Evolutionary conservation across 2,113 vertebrate genomes (phyloP).

Genomic region (Amphiprion percula): DNA sequence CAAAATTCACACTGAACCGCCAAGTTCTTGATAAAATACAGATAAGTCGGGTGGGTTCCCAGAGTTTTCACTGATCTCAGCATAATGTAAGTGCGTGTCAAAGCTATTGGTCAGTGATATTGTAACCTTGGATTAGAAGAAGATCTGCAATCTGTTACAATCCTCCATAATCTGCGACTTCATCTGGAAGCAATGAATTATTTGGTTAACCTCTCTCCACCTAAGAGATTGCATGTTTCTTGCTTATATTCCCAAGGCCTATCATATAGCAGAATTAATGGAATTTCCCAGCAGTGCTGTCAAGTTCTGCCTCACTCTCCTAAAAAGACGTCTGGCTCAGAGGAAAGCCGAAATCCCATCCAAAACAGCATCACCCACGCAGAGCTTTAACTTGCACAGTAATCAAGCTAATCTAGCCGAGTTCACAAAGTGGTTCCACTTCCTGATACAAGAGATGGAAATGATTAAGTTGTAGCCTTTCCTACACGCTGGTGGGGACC

Average conservation of each 20-base stretch:
- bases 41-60: background rate
- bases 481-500: background rate
- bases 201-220: conserved; percentile 54
- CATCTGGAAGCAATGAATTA: conserved; percentile 68
- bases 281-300: conserved; percentile 45
- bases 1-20: background rate
- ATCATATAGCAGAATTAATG: conserved; percentile 50
- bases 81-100: background rate
- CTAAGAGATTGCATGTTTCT: conserved; percentile 54
- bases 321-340: conserved; percentile 28
- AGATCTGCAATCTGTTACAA: conserved; percentile 42
- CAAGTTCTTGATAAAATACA: background rate
- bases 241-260: conserved; percentile 38
- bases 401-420: conserved; percentile 58
- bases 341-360: conserved; percentile 30
- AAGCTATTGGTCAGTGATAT: background rate
- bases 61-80: conserved; percentile 22
- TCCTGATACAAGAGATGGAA: conserved; percentile 62
- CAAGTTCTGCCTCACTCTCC: conserved; percentile 51
- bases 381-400: conserved; percentile 11
- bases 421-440: conserved; percentile 46
- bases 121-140: conserved; percentile 17
- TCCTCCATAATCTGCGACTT: conserved; percentile 47
- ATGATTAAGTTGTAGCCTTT: conserved; percentile 47
- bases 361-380: conserved; percentile 14